These are phyloP conservation scores for Dendrolimus pini DNA, from an alignment of 2,888 invertebrate species.

Conservation along the genomic window DNA sequence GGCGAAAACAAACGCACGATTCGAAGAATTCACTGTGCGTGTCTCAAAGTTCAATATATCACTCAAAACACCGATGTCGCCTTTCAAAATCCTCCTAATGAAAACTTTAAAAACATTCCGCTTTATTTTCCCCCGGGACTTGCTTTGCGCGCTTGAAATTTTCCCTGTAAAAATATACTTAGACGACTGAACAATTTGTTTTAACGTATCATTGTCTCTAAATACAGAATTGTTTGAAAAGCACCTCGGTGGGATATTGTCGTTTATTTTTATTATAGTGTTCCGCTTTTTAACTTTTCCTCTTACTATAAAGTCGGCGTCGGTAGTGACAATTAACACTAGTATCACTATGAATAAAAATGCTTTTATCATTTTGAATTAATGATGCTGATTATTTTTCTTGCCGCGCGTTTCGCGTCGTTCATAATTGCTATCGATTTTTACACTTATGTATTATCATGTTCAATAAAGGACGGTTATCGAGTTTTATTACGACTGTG, in stretches of 20 bases:
- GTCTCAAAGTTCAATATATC: constrained; percentile 64
- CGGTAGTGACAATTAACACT: constrained; percentile 35
- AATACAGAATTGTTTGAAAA: constrained; percentile 56
- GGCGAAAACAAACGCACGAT: constrained; percentile 55
- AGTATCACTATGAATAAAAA: constrained; percentile 35
- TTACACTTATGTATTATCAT: background rate
- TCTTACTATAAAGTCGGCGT: constrained; percentile 53
- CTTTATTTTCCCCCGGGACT: constrained; percentile 43
- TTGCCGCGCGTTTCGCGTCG: background rate
- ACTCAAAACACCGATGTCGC: constrained; percentile 59
- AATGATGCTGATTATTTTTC: background rate
- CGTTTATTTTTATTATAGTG: constrained; percentile 58
- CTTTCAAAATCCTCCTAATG: constrained; percentile 63
- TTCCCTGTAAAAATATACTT: constrained; percentile 71
- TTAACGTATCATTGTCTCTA: constrained; percentile 58
- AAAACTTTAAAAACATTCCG: constrained; percentile 63
- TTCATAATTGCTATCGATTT: background rate
- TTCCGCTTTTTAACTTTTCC: constrained; percentile 66
- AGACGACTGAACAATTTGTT: constrained; percentile 52
- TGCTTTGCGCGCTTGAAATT: constrained; percentile 56
- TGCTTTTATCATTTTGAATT: constrained; percentile 43
- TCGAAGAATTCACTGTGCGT: constrained; percentile 56
- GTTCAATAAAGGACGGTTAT: background rate
- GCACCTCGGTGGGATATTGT: constrained; percentile 47
- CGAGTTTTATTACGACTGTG: background rate